These are phyloP conservation scores for Xiphophorus birchmanni DNA, from an alignment of 2,797 vertebrate genomes.

Conservation along the genomic window DNA sequence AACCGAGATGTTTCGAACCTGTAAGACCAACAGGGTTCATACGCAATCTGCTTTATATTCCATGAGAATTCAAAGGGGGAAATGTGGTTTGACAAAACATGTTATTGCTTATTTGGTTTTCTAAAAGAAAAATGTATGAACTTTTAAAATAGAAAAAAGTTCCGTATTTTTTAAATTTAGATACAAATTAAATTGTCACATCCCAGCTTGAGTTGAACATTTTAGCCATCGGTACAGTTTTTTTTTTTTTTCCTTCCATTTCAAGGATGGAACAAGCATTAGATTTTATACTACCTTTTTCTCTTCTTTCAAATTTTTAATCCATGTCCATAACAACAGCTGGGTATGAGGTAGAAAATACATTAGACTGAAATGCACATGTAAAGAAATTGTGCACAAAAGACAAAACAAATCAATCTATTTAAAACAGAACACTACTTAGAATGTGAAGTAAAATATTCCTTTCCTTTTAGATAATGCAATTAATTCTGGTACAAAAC, in stretches of 20 bases:
- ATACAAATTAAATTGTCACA: background rate
- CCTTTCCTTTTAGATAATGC: slow-evolving; percentile 24
- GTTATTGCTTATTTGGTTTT: background rate
- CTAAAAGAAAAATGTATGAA: background rate
- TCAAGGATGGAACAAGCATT: background rate
- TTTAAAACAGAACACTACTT: slow-evolving; percentile 46
- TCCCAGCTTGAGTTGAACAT: background rate
- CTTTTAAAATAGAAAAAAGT: background rate
- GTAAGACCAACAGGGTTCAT: slow-evolving; percentile 32
- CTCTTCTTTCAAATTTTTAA: background rate
- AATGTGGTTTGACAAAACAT: background rate
- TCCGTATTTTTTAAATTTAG: background rate
- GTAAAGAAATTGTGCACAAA: slow-evolving; percentile 59
- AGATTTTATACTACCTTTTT: background rate
- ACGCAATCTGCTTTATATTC: background rate
- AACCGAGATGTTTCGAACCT: background rate
- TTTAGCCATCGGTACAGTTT: background rate
- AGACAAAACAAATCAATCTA: slow-evolving; percentile 37
- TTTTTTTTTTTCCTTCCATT: background rate
- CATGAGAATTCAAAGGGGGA: background rate
- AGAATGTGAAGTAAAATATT: slow-evolving; percentile 32
- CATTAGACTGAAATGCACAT: slow-evolving; percentile 22
- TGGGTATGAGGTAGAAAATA: slow-evolving; percentile 10
- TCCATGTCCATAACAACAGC: background rate
- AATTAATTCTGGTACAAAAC: slow-evolving; percentile 16